Conservation (phyloP, 2,113 vertebrate genomes). For the Sminthopsis crassicaudata region DNA sequence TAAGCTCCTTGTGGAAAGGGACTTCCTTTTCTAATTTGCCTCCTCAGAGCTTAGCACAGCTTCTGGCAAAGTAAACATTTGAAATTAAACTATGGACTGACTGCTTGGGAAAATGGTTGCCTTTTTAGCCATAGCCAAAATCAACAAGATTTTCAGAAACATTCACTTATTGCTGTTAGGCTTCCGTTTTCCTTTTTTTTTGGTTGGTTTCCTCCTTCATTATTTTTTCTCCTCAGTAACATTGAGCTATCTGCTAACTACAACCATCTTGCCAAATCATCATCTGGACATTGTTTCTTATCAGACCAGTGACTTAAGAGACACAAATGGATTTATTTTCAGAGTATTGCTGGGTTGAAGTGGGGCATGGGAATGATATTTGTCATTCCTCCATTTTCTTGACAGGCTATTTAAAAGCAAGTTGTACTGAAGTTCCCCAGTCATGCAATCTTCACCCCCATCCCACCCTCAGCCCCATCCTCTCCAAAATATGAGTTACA, state of each 20-base stretch:
- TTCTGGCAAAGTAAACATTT: not conserved
- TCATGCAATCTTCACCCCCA: not conserved
- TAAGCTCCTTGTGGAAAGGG: not conserved
- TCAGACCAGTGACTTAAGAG: not conserved
- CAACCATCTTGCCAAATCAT: not conserved
- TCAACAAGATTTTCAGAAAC: not conserved
- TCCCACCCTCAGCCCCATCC: not conserved
- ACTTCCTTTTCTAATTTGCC: not conserved
- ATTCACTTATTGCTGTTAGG: not conserved
- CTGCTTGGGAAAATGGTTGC: not conserved
- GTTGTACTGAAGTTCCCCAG: not conserved
- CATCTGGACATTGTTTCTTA: not conserved
- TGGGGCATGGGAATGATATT: not conserved
- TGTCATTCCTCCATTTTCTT: not conserved
- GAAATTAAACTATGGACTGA: not conserved
- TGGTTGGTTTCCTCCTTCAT: not conserved
- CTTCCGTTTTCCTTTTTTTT: not conserved
- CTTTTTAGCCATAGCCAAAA: not conserved
- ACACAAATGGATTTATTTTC: not conserved
- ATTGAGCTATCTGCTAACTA: not conserved
- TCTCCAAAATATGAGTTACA: not conserved
- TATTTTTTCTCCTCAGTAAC: not conserved
- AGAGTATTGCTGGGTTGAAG: not conserved
- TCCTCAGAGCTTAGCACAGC: not conserved
- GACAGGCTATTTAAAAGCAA: slow-evolving; percentile 24